phyloP scores from a whole-genome alignment of 2,888 invertebrate species.

The Eremobia ochroleuca region DNA sequence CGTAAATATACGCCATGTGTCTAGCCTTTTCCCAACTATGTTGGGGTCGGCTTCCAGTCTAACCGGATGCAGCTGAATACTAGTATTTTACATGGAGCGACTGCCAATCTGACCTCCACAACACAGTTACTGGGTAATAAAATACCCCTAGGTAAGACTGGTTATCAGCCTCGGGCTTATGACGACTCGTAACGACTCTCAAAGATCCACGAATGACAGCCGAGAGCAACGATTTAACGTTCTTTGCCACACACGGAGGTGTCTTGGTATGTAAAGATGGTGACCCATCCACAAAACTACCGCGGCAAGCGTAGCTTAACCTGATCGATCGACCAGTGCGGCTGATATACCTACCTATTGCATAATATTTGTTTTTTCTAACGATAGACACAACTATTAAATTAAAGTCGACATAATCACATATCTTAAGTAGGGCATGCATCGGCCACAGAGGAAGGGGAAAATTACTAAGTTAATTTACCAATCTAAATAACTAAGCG shows the following conservation, averaged over 20 bases:
- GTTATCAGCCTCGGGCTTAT: no score
- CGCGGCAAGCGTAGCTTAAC: not conserved
- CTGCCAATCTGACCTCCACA: not conserved
- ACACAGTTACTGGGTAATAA: not conserved
- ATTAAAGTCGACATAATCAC: not conserved
- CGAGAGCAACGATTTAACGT: not conserved
- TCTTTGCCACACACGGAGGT: not conserved
- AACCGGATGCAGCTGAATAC: not conserved
- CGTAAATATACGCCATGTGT: not conserved
- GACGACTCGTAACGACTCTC: no score
- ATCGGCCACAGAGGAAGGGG: conserved; percentile 11
- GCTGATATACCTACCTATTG: not conserved
- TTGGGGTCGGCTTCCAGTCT: not conserved
- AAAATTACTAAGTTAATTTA: conserved; percentile 24
- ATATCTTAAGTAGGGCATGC: not conserved
- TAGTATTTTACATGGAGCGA: not conserved
- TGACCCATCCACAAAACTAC: not conserved
- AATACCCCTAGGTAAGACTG: no score
- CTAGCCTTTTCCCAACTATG: not conserved
- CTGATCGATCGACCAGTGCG: not conserved
- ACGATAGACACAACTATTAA: not conserved
- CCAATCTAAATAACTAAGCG: conserved; percentile 37
- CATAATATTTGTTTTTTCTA: not conserved
- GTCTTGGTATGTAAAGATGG: not conserved
- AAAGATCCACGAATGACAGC: not conserved